Base-by-base conservation (phyloP, 1,140 invertebrate genomes). In the Plutomurus gul region DNA sequence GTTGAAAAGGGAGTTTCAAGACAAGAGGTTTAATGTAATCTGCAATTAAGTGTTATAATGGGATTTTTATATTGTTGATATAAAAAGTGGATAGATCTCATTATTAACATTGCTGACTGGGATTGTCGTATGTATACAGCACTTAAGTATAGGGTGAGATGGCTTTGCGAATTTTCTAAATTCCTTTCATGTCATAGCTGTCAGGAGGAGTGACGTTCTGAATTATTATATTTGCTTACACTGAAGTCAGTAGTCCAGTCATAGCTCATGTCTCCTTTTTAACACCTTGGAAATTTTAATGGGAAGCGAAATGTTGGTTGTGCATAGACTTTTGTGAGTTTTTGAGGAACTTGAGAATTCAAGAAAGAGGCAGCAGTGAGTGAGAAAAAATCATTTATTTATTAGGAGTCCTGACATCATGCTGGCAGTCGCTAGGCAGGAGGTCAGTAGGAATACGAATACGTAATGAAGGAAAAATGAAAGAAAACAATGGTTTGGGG, bases 321-420 rank as follows among this genome's bases (percentile, higher is more conserved):
- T n/a, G n/a, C n/a, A n/a, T n/a, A n/a, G n/a, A n/a, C n/a, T n/a
- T n/a, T n/a, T n/a, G n/a, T n/a, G n/a, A n/a, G 39, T n/a, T 43
- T 43, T 43, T 43, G n/a, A 43, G 39, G n/a, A n/a, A 43, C 39
- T 13, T 43, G n/a, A 43, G 7, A 43, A n/a, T 13, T 10, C 11
- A 10, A 43, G 39, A 43, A 43, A 43, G 39, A 43, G 39, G 39
- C 10, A 43, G 39, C n/a, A 30, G 5, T 13, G 36, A 43, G n/a
- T 18, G 56, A 65, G 36, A 18, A 47, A 56, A 65, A 65, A 43
- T 43, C 39, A 43, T 43, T 43, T 65, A 65, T 65, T 65, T 65
- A 65, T 65, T 65, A 65, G 56, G 56, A 33, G 56, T 65, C 56
- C n/a, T 65, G 56, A 65, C 56, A 65, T 65, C 56, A 65, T 65